phyloP scores from a whole-genome alignment of 2,113 vertebrate genomes.

The Seriola rivoliana region DNA sequence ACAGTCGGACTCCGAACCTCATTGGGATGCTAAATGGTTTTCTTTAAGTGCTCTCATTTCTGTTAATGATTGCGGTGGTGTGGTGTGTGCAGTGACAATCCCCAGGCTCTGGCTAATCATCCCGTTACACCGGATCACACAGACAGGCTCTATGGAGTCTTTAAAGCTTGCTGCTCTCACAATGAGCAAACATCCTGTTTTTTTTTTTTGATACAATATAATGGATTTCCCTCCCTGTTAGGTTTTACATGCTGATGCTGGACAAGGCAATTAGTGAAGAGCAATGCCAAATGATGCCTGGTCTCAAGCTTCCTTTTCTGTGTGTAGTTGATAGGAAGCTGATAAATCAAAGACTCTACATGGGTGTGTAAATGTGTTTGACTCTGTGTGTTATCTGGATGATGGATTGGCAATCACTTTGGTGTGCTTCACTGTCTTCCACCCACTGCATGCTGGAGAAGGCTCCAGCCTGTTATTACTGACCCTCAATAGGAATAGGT shows the following conservation, averaged over 20 bases:
- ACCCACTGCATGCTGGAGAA: conserved; percentile 37
- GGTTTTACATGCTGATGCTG: conserved; percentile 18
- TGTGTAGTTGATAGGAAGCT: neutral
- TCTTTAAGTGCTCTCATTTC: conserved; percentile 54
- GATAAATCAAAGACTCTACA: conserved; percentile 1
- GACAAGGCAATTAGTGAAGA: conserved; percentile 18
- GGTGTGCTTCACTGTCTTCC: conserved; percentile 22
- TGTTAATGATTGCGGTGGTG: conserved; percentile 40
- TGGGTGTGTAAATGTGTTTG: conserved; percentile 14
- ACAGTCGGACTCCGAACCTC: conserved; percentile 19
- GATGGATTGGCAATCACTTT: conserved; percentile 50
- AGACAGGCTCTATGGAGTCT: conserved; percentile 26
- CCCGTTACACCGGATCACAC: conserved; percentile 33
- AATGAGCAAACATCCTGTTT: conserved; percentile 20
- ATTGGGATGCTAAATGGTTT: conserved; percentile 44
- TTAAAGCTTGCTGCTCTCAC: neutral
- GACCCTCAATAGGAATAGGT: conserved; percentile 6
- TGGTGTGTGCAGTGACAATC: conserved; percentile 13
- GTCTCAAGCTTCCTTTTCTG: neutral
- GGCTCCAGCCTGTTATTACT: conserved; percentile 3
- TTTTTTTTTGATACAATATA: conserved; percentile 12
- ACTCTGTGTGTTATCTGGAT: neutral
- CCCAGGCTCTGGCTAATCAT: conserved; percentile 50
- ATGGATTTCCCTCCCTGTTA: neutral
- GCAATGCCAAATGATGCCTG: neutral